Evolutionary conservation across 1,140 invertebrate genomes (phyloP).

Genomic region (Dendrolimus kikuchii): DNA sequence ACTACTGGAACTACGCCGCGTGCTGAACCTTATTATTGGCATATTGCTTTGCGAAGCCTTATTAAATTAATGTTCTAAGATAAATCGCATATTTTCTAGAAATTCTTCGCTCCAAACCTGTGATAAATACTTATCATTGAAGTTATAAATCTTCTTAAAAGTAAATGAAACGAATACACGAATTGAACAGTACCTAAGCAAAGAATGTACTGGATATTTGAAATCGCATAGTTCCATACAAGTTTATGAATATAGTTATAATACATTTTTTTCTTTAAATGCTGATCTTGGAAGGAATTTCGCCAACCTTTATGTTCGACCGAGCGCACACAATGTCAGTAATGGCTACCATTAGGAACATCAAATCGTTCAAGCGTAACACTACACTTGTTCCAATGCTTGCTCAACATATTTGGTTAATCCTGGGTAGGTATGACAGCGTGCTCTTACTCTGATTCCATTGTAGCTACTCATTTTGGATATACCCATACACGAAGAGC

Average conservation of each 20-base stretch:
- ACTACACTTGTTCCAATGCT: constrained; percentile 51
- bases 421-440: constrained; percentile 11
- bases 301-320: constrained; percentile 51
- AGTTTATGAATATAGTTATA: constrained; percentile 46
- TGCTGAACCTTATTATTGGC: no score
- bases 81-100: no score
- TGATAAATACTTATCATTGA: no score
- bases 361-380: constrained; percentile 56
- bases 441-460: neutral
- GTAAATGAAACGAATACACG: no score
- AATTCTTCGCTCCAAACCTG: no score
- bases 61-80: no score
- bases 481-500: no score
- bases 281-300: constrained; percentile 29
- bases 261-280: constrained; percentile 31
- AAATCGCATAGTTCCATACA: constrained; percentile 27
- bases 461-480: no score
- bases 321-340: constrained; percentile 51
- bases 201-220: constrained; percentile 20
- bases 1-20: no score
- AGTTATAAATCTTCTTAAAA: no score
- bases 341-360: constrained; percentile 61
- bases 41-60: no score
- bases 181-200: no score
- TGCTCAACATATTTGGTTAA: constrained; percentile 40